phyloP scores from a whole-genome alignment of 2,888 invertebrate genomes.

The Danaus chrysippus region DNA sequence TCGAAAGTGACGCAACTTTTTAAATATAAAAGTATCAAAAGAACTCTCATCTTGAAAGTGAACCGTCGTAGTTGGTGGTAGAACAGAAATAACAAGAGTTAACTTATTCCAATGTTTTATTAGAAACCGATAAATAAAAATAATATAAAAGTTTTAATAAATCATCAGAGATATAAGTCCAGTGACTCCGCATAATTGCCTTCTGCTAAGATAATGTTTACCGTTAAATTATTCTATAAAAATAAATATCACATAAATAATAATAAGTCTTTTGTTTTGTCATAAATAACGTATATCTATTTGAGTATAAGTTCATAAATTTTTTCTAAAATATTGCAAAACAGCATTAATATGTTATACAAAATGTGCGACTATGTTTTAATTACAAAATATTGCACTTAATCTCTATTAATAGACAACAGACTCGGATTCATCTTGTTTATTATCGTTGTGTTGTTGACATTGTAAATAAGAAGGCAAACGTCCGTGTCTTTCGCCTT shows the following conservation, averaged over 20 bases:
- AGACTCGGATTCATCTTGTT: constrained; percentile 13
- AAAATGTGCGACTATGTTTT: no score
- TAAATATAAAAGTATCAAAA: constrained; percentile 39
- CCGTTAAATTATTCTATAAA: constrained; percentile 2
- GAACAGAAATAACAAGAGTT: background rate
- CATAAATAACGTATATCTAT: constrained; percentile 2
- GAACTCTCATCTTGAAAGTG: constrained; percentile 34
- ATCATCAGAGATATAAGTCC: constrained; percentile 25
- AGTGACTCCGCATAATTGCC: constrained; percentile 11
- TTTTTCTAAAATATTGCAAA: no score
- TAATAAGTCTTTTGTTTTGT: constrained; percentile 1
- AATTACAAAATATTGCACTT: no score
- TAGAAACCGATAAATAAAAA: background rate
- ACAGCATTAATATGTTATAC: no score
- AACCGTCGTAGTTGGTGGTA: background rate
- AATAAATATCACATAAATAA: background rate
- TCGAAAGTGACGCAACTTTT: constrained; percentile 49
- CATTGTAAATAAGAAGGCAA: constrained; percentile 64
- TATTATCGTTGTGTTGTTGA: constrained; percentile 36
- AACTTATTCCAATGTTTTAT: background rate
- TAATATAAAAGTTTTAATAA: constrained; percentile 23
- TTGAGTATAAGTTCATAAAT: background rate
- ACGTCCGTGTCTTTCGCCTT: constrained; percentile 63
- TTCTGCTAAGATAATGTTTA: constrained; percentile 14
- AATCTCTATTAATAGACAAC: background rate